Evolutionary conservation across 2,888 invertebrate genomes (phyloP), one percentile per base, ranked within the genome.

Genomic region (Euclidia mi): DNA sequence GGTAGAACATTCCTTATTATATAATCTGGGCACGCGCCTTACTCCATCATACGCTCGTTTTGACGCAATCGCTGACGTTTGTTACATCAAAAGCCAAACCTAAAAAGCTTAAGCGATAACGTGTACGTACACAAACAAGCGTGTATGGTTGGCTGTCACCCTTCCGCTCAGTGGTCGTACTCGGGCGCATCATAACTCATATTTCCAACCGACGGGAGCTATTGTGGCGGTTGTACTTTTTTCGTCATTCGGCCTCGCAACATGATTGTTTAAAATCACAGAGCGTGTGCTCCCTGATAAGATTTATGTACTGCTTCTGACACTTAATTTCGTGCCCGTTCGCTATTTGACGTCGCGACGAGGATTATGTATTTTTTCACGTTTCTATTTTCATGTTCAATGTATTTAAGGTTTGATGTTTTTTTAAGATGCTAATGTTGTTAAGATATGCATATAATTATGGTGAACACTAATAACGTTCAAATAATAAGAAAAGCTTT

Each of bases 181-280:
- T 65, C 70, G 71, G 66, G 57, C 63, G 69, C 67, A 65, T 76
- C 82, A 87, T 88, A 80, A 86, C 82, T 88, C 85, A 87, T 82
- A 79, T 84, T 82, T 82, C 81, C 84, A 72, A 76, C 65, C 79
- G 83, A 80, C 83, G 77, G 79, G 76, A 78, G 71, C 85, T 79
- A 83, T 88, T 87, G 87, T 87, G 69, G 71, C 65, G 71, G 66
- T 60, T 83, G 82, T 85, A 82, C 84, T 80, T 83, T 85, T 85
- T 85, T 79, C 76, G 73, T 70, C 68, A 73, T 76, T 72, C 65
- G 71, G 60, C 79, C 73, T 76, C 75, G 73, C 71, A 77, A 79
- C 86, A 84, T 86, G 89, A 90, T 89, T 90, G 90, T 90, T 89
- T 88, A 88, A 90, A 91, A 88, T 87, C 89, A 85, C 83, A 75